Percentiles rank a stretch among this genome's conserved stretches.
phyloP scores from a whole-genome alignment of 2,113 vertebrate genomes.

The Mastomys coucha region DNA sequence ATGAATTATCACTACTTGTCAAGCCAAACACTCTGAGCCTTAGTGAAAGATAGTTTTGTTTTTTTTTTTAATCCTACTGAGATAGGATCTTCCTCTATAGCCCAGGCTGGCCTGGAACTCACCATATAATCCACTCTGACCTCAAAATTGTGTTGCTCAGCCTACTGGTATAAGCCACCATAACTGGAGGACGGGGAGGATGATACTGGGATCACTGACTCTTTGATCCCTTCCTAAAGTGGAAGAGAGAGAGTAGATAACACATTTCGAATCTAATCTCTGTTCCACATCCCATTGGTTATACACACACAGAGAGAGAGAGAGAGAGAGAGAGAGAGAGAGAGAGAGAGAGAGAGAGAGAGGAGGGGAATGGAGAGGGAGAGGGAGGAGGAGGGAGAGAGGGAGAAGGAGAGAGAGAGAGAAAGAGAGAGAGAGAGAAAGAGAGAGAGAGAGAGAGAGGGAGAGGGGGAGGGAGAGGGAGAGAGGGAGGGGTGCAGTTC shows the following conservation, averaged over 20 bases:
- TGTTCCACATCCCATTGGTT: not conserved
- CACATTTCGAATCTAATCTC: not conserved
- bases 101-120: not conserved
- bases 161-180: not conserved
- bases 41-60: not conserved
- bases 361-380: too few species aligned
- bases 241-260: not conserved
- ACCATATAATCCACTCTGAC: not conserved
- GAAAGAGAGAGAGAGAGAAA: too few species aligned
- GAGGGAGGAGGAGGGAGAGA: too few species aligned
- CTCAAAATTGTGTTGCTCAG: not conserved
- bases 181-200: not conserved
- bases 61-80: not conserved
- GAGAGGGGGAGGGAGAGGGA: too few species aligned
- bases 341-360: too few species aligned
- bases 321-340: not conserved
- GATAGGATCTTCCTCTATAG: not conserved
- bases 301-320: too few species aligned
- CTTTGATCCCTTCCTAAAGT: not conserved
- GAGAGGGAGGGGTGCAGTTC: not conserved
- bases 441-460: too few species aligned
- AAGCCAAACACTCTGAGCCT: not conserved
- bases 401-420: too few species aligned
- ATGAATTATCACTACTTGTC: not conserved
- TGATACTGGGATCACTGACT: conserved; percentile 1